phyloP scores from a whole-genome alignment of 1,140 invertebrate species.

The Drosophila sproati region DNA sequence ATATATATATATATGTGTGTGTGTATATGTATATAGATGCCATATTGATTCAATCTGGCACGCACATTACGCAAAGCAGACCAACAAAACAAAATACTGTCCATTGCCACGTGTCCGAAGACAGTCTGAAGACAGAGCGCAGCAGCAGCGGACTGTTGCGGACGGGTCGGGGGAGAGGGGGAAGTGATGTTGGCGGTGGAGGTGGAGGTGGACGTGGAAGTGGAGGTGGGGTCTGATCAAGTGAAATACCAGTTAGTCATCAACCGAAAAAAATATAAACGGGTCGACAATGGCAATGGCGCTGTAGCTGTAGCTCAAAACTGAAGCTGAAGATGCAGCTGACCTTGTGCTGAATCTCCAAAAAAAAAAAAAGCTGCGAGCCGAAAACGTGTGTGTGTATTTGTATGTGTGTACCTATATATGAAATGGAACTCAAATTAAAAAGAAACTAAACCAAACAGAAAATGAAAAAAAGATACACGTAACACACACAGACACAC shows the following conservation, averaged over 20 bases:
- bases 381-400: constrained; percentile 1
- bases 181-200: background rate
- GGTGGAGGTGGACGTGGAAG: background rate
- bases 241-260: constrained; percentile 71
- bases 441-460: constrained; percentile 29
- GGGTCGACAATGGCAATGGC: constrained; percentile 49
- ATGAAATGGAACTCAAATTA: constrained; percentile 1
- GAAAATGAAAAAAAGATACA: constrained; percentile 27
- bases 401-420: no score
- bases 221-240: constrained; percentile 2
- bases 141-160: background rate
- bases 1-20: background rate
- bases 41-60: constrained; percentile 33
- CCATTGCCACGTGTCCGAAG: constrained; percentile 37
- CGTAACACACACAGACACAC: constrained; percentile 2
- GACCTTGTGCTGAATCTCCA: constrained; percentile 76
- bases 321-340: constrained; percentile 69
- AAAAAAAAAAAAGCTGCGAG: constrained; percentile 21
- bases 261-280: constrained; percentile 21
- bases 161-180: background rate
- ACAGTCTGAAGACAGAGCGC: background rate
- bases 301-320: background rate
- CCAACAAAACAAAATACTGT: constrained; percentile 6
- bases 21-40: background rate
- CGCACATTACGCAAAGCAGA: constrained; percentile 58